Conservation (phyloP, 1,140 invertebrate species). For the Cherax destructor region DNA sequence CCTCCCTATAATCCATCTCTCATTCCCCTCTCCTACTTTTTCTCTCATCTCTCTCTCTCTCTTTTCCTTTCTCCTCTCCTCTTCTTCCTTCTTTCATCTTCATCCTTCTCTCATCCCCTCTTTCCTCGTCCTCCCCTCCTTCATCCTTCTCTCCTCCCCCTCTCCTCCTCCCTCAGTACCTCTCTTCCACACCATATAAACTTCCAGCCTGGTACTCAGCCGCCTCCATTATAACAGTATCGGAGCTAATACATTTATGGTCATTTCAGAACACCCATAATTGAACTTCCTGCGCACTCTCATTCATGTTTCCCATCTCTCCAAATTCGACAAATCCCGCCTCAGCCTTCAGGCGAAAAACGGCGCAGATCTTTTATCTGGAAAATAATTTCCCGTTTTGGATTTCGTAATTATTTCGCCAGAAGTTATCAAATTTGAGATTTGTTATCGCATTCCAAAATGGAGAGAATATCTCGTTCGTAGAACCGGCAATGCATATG, state of each 20-base stretch:
- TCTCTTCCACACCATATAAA: neutral
- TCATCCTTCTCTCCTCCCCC: neutral
- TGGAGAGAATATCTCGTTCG: neutral
- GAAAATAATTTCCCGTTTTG: constrained; percentile 19
- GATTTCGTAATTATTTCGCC: neutral
- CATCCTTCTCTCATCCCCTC: too few species aligned
- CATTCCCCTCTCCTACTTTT: constrained; percentile 2
- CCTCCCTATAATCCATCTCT: too few species aligned
- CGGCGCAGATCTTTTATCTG: constrained; percentile 1
- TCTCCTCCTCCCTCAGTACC: neutral
- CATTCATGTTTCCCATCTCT: neutral
- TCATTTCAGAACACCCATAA: constrained; percentile 21
- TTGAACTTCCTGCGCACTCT: constrained; percentile 24
- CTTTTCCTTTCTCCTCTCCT: too few species aligned
- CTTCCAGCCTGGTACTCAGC: neutral
- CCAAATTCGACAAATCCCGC: neutral
- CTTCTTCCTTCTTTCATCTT: neutral
- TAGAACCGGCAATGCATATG: too few species aligned
- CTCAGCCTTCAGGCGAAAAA: constrained; percentile 5
- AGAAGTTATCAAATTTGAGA: too few species aligned
- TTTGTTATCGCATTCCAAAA: too few species aligned
- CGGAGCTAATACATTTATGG: constrained; percentile 4
- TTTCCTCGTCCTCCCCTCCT: too few species aligned
- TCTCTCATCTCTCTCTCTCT: too few species aligned
- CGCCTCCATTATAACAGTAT: constrained; percentile 7